These are phyloP conservation scores for Actenoides lindsayi DNA, from an alignment of 2,113 vertebrate genomes.

Conservation along the genomic window DNA sequence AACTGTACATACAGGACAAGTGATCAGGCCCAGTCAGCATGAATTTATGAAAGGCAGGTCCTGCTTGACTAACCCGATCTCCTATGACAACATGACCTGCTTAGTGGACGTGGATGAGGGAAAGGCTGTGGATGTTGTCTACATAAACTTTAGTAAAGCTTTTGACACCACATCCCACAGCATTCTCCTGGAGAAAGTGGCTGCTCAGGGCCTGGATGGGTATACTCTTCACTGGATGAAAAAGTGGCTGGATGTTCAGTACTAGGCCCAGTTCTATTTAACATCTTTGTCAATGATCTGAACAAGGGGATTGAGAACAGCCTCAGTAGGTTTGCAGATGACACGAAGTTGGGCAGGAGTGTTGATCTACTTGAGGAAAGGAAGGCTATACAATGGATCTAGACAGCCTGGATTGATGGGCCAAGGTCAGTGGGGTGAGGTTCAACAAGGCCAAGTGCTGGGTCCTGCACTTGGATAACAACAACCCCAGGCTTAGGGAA, in stretches of 20 bases:
- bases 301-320: not conserved
- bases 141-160: not conserved
- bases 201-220: not conserved
- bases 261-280: not conserved
- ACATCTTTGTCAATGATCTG: not conserved
- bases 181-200: not conserved
- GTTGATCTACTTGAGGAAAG: not conserved
- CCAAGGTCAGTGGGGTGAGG: not conserved
- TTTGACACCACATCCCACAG: not conserved
- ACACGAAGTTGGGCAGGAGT: not conserved
- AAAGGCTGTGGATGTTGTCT: not conserved
- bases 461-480: not conserved
- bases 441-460: not conserved
- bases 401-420: not conserved
- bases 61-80: not conserved
- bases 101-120: not conserved
- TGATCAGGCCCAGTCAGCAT: not conserved
- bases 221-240: not conserved
- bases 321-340: not conserved
- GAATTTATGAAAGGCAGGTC: not conserved
- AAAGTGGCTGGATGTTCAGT: not conserved
- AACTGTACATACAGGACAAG: accelerated
- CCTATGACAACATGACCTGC: not conserved
- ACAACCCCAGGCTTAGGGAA: not conserved
- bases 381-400: not conserved